Base-by-base conservation (phyloP, 2,113 vertebrate species). In the Myrmecobius fasciatus region DNA sequence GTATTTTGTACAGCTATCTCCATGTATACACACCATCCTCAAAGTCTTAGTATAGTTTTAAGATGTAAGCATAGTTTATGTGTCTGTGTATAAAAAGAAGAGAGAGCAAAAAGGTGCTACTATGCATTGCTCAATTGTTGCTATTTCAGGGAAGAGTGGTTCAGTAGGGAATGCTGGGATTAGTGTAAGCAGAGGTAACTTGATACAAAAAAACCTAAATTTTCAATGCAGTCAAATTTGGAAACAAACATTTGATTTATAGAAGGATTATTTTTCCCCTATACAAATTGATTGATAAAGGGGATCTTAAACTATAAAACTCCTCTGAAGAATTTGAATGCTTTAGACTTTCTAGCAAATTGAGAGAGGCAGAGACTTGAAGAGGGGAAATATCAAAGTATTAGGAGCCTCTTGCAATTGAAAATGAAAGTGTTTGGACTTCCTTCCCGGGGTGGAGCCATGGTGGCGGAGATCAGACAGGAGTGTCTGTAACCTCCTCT, bases 211-310 rank as follows among this genome's bases (percentile, higher is more conserved):
- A 91, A 93, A 52, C 3, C 0, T 25, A 92, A 48, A 47, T 24
- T 91, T 6, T 91, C 67, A 17, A 91, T 83, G 51, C 25, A 89
- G 17, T n/a, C 3, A 91, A 75, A 89, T 25, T 0, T 25, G 53
- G 31, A 8, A 28, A 92, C 83, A 91, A 56, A 24, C 47, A 92
- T 12, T 92, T 92, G 54, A 3, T 83, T 89, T 90, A 88, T 11
- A 75, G 93, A 93, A 7, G 60, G 60, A 75, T 75, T 36, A 20
- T n/a, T 75, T 36, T 52, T 93, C 47, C 53, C 83, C 91, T 94
- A 36, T 51, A 92, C 46, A 60, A 93, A 96, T 20, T 93, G 75
- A 53, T 92, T 53, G 60, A 52, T n/a, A 92, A 95, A 91, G 53
- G 0, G 88, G 91, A 75, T 28, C 2, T 90, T 92, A 89, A 91